Percentiles rank a stretch among this genome's conserved stretches.
Evolutionary conservation across 2,888 invertebrate species (phyloP).

Genomic region (Papilio protenor): DNA sequence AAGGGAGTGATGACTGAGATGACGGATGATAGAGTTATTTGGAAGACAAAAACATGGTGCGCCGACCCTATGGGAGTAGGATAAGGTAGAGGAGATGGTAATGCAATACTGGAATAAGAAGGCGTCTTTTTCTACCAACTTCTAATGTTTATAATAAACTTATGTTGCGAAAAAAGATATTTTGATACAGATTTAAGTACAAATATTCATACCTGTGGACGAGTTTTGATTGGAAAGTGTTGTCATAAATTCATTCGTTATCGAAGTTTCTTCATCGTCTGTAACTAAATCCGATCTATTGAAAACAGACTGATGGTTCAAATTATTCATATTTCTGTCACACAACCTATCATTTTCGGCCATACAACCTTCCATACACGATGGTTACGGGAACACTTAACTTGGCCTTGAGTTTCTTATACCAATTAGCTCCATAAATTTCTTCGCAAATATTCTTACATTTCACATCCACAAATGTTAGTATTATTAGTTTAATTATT

Average conservation of each 20-base stretch:
- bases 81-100: too few species aligned
- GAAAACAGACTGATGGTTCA: neutral
- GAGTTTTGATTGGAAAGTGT: conserved; percentile 11
- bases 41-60: too few species aligned
- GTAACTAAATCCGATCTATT: conserved; percentile 27
- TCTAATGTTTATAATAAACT: neutral
- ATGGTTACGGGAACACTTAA: conserved; percentile 16
- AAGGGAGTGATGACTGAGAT: too few species aligned
- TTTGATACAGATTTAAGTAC: neutral
- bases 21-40: too few species aligned
- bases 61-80: too few species aligned
- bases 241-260: neutral
- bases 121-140: neutral
- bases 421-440: neutral
- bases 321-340: conserved; percentile 3
- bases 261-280: neutral
- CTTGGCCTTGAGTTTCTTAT: neutral
- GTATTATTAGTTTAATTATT: conserved; percentile 15
- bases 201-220: conserved; percentile 4
- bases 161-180: neutral
- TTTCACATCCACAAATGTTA: conserved; percentile 10
- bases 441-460: conserved; percentile 1
- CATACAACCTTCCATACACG: conserved; percentile 11
- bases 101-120: neutral
- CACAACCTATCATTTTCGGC: neutral